Conservation (phyloP, 2,888 invertebrate genomes). For the Nomada ferruginata region DNA sequence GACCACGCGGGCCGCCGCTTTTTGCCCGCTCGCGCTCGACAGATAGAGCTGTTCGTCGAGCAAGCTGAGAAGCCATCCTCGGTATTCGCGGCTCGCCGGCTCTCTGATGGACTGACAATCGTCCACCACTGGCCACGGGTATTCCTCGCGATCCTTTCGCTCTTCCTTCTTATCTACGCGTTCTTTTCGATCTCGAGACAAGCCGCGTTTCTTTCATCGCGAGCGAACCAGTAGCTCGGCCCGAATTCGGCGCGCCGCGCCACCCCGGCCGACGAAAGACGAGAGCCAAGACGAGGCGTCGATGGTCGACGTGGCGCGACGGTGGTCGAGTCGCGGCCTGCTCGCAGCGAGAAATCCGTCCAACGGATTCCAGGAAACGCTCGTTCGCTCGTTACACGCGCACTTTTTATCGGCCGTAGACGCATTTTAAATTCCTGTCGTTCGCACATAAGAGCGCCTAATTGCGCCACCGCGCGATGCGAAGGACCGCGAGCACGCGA, state of each 20-base stretch:
- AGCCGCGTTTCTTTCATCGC: neutral
- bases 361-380: slow-evolving; percentile 39
- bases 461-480: slow-evolving; percentile 60
- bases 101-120: slow-evolving; percentile 77
- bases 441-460: slow-evolving; percentile 66
- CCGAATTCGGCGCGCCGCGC: neutral
- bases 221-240: neutral
- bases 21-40: slow-evolving; percentile 73
- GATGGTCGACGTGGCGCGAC: neutral
- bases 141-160: slow-evolving; percentile 65
- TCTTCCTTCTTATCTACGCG: slow-evolving; percentile 51
- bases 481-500: slow-evolving; percentile 54
- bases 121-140: slow-evolving; percentile 71
- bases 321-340: neutral
- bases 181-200: slow-evolving; percentile 48
- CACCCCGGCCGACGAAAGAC: neutral
- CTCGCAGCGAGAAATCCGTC: neutral
- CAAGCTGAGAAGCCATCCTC: slow-evolving; percentile 78
- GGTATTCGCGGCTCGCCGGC: slow-evolving; percentile 79
- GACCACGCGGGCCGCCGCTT: slow-evolving; percentile 76
- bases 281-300: neutral
- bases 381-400: slow-evolving; percentile 29
- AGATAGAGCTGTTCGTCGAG: slow-evolving; percentile 80
- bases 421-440: slow-evolving; percentile 59
- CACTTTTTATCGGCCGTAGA: slow-evolving; percentile 36